Percentiles rank a stretch among this genome's conserved stretches.
Evolutionary conservation across 2,797 vertebrate species (phyloP).

Genomic region (Sitta carolinensis): DNA sequence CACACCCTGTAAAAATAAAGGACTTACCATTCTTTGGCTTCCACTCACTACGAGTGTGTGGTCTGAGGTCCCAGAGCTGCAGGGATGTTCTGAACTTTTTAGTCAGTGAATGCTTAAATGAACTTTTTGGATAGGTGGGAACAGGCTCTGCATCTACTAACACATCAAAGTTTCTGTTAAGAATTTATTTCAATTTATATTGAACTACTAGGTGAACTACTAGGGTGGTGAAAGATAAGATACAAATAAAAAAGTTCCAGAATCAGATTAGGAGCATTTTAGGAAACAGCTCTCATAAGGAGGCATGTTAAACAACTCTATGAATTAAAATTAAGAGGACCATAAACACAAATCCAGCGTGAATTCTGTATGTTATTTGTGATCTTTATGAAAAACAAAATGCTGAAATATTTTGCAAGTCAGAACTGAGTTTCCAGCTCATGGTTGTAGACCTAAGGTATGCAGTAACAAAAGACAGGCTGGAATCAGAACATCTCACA

Average conservation of each 20-base stretch:
- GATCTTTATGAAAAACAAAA: not conserved
- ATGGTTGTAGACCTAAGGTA: not conserved
- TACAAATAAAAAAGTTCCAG: not conserved
- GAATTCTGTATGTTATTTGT: not conserved
- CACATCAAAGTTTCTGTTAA: not conserved
- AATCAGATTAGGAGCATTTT: not conserved
- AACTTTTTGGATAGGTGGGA: not conserved
- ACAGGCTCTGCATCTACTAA: not conserved
- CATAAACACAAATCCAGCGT: not conserved
- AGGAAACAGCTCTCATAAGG: not conserved
- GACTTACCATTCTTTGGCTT: slow-evolving; percentile 32
- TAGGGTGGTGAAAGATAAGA: not conserved
- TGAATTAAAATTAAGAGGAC: not conserved
- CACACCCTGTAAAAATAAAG: slow-evolving; percentile 56
- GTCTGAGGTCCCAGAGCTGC: slow-evolving; percentile 37
- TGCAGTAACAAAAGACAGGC: not conserved
- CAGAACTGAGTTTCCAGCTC: not conserved
- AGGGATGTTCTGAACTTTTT: slow-evolving; percentile 28
- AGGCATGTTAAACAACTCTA: not conserved
- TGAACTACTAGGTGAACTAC: not conserved
- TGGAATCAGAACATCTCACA: not conserved
- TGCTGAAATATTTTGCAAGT: not conserved
- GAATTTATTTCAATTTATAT: not conserved
- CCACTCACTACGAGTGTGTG: slow-evolving; percentile 14
- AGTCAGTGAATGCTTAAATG: not conserved